Evolutionary conservation across 2,888 invertebrate genomes (phyloP).

Genomic region (Protophormia terraenovae): DNA sequence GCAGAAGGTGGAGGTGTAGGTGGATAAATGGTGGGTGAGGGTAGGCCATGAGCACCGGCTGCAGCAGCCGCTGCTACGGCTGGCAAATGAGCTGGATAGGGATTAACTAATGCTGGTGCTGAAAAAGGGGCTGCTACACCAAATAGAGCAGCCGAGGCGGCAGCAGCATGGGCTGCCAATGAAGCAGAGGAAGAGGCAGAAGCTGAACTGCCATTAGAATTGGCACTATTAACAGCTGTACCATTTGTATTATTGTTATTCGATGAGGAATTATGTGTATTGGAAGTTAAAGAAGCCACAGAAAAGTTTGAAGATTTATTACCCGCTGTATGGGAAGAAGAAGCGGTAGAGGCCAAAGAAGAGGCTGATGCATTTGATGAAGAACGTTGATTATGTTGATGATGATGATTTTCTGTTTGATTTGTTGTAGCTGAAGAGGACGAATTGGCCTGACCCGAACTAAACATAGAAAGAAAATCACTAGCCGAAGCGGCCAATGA

Average conservation of each 20-base stretch:
- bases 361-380: constrained; percentile 71
- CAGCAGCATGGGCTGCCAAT: constrained; percentile 65
- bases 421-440: constrained; percentile 22
- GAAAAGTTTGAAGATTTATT: constrained; percentile 70
- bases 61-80: constrained; percentile 72
- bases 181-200: constrained; percentile 63
- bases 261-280: constrained; percentile 13
- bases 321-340: constrained; percentile 49
- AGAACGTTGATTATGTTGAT: constrained; percentile 65
- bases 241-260: constrained; percentile 42
- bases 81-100: constrained; percentile 70
- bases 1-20: constrained; percentile 81
- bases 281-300: constrained; percentile 64
- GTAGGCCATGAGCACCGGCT: constrained; percentile 78
- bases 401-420: constrained; percentile 53
- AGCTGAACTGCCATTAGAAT: too few relatives aligned
- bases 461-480: constrained; percentile 64
- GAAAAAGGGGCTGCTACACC: constrained; percentile 66
- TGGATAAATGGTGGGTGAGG: constrained; percentile 82
- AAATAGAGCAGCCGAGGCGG: constrained; percentile 66
- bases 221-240: neutral
- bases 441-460: constrained; percentile 14
- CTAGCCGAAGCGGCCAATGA: constrained; percentile 58
- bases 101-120: constrained; percentile 69
- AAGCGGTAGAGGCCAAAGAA: constrained; percentile 69